Conservation (phyloP, 2,888 invertebrate genomes). For the Acanthosepion lycidas region DNA sequence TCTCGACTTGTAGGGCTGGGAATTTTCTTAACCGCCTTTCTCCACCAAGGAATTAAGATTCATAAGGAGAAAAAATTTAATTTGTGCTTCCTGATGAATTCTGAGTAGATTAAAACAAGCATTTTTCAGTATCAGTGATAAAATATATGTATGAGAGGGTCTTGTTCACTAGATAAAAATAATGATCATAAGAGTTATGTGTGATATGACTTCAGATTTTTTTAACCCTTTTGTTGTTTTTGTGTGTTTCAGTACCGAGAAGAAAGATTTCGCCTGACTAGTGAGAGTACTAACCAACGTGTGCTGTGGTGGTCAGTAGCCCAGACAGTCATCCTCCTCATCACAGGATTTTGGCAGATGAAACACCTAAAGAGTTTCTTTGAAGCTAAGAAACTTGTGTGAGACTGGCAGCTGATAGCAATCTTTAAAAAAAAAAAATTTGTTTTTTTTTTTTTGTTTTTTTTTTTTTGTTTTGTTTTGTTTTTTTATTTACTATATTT, state of each 20-base stretch:
- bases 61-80: too few species aligned
- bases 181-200: too few species aligned
- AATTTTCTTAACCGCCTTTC: too few species aligned
- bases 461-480: neutral
- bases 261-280: slow-evolving; percentile 96
- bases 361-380: slow-evolving; percentile 98
- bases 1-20: too few species aligned
- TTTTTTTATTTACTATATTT: neutral
- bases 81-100: too few species aligned
- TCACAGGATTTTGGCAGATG: slow-evolving; percentile 99
- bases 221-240: neutral
- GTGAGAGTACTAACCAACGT: slow-evolving; percentile 91
- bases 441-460: too few species aligned
- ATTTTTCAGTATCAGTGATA: too few species aligned
- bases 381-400: slow-evolving; percentile 94
- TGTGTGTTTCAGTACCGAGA: slow-evolving; percentile 86
- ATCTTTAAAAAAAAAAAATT: too few species aligned
- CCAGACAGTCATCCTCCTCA: slow-evolving; percentile 90
- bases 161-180: too few species aligned
- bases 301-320: slow-evolving; percentile 94
- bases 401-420: slow-evolving; percentile 49
- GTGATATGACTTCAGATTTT: neutral
- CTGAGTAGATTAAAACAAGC: too few species aligned
- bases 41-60: too few species aligned
- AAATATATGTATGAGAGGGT: too few species aligned